phyloP scores from a whole-genome alignment of 2,888 invertebrate genomes.

The Colostygia pectinataria region DNA sequence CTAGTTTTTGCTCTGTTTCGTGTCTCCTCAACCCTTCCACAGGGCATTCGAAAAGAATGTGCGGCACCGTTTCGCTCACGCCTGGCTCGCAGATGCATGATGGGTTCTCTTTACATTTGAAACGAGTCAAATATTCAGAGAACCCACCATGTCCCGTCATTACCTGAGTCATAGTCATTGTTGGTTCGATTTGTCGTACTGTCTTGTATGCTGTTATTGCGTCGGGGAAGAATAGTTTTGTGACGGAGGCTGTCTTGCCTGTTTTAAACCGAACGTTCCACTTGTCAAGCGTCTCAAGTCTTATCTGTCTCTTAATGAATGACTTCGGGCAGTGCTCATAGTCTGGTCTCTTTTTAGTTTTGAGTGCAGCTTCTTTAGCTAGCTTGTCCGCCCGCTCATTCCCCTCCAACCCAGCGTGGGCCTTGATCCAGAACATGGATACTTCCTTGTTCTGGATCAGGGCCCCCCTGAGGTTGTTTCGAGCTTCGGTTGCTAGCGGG shows the following conservation, averaged over 20 bases:
- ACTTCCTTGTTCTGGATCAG: no score
- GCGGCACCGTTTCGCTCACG: neutral
- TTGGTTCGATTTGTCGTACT: neutral
- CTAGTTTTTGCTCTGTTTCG: neutral
- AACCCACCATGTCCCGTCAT: conserved; percentile 25
- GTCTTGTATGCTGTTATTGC: conserved; percentile 3
- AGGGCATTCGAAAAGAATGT: no score
- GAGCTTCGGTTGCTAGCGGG: no score
- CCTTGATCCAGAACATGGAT: no score
- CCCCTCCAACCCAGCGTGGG: no score
- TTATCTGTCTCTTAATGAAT: conserved; percentile 15
- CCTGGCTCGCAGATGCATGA: conserved; percentile 26
- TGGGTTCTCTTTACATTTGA: no score
- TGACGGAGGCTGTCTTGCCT: conserved; percentile 3
- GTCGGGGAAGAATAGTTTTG: no score
- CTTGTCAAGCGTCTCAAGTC: neutral
- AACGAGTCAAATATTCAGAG: no score
- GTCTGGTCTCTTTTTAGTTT: neutral
- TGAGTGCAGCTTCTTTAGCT: conserved; percentile 17
- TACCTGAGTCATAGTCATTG: neutral
- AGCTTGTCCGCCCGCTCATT: no score
- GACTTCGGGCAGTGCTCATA: conserved; percentile 17
- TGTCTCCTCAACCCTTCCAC: conserved; percentile 14
- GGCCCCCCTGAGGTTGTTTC: no score
- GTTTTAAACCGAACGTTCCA: conserved; percentile 1